Base-by-base conservation (phyloP, 2,888 invertebrate species). In the Chrysolina americana region DNA sequence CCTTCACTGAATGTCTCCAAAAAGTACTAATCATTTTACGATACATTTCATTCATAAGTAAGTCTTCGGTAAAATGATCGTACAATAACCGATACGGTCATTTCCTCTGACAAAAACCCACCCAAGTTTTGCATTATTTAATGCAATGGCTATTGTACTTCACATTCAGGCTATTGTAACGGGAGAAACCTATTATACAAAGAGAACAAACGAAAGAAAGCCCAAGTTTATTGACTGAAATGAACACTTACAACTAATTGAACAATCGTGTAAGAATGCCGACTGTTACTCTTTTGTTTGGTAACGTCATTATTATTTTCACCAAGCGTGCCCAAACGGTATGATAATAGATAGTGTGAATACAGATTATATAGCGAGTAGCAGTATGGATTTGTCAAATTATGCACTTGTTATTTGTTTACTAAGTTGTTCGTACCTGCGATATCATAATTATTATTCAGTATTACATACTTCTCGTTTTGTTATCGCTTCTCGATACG, bases 261-360 rank as follows among this genome's bases (percentile, higher is more conserved):
- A 59, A 59, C n/a, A 59, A 28, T 59, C 59, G 59, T 59, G 59
- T 59, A 15, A 36, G 59, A 59, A 59, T 59, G 15, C n/a, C 59
- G 13, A 8, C 11, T n/a, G 59, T 36, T 36, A 28, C 36, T 36
- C n/a, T 28, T 21, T 59, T 59, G 28, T 59, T 15, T 28, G 15
- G 59, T 59, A 23, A 59, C 36, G n/a, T 59, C 36, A n/a, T 36
- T 59, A 59, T 59, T 59, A 59, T 59, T 28, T 59, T 28, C 36
- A 59, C n/a, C 15, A 28, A 59, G n/a, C 59, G 28, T 10, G 36
- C 36, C 59, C 36, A 15, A 59, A 59, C 36, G 36, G 59, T 59
- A 59, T 15, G 10, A 9, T 6, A 59, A 28, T n/a, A 59, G 36
- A 59, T n/a, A 8, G n/a, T 59, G 28, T 28, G 59, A 23, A 28